Evolutionary conservation across 2,113 vertebrate species (phyloP).

Genomic region (Lepus americanus): DNA sequence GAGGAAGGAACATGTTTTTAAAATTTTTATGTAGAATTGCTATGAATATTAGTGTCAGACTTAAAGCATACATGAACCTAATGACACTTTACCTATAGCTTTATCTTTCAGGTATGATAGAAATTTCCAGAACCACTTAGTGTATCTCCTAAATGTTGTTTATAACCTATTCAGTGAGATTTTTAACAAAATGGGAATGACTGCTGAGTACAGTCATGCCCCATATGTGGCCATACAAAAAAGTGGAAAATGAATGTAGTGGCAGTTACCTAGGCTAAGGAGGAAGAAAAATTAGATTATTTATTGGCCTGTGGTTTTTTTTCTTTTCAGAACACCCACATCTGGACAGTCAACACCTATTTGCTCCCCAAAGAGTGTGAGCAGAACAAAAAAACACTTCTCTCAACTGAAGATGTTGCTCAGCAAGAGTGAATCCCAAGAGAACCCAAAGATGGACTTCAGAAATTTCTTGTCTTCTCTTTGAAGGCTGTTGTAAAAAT

Average conservation of each 20-base stretch:
- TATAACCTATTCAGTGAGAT: neutral
- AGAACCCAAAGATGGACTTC: slow-evolving; percentile 90
- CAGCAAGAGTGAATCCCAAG: slow-evolving; percentile 88
- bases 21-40: slow-evolving; percentile 23
- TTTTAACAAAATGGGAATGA: slow-evolving; percentile 24
- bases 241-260: neutral
- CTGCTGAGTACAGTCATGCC: neutral
- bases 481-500: slow-evolving; percentile 80
- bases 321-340: slow-evolving; percentile 85
- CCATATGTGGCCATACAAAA: neutral
- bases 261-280: neutral
- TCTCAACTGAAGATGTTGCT: slow-evolving; percentile 94
- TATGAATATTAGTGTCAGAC: slow-evolving; percentile 32
- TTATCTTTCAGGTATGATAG: slow-evolving; percentile 20
- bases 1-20: slow-evolving; percentile 23
- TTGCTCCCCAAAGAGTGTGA: slow-evolving; percentile 86
- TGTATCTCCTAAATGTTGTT: neutral
- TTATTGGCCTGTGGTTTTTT: slow-evolving; percentile 59
- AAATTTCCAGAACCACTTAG: neutral
- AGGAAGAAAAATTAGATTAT: neutral
- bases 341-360: slow-evolving; percentile 84
- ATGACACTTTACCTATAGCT: neutral
- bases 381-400: slow-evolving; percentile 91
- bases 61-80: neutral
- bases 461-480: slow-evolving; percentile 94